Base-by-base conservation (phyloP, 2,888 invertebrate genomes). In the Amphiduros pacificus region DNA sequence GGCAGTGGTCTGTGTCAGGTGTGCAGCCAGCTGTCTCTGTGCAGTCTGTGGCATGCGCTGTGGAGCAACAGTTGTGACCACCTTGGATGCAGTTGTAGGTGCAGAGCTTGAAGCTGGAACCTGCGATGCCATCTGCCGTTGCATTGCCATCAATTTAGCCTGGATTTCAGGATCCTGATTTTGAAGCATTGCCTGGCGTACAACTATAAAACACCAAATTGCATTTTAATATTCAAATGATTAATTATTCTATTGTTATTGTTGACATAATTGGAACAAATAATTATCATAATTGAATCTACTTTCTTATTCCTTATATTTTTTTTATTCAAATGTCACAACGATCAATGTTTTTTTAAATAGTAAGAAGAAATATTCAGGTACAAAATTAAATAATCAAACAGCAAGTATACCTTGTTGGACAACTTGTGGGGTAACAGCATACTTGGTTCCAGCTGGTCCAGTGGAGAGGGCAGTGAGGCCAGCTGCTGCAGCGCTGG, bases 81-180 rank as follows among this genome's bases (percentile, higher is more conserved):
- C 2, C 20, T 20, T 9, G 50, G 36, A 22, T 20, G 44, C n/a
- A 22, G 28, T 27, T 29, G 52, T 44, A 24, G 62, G n/a, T 32
- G 53, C 53, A 61, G 55, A 52, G 51, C 54, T 20, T 60, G 58
- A 31, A 5, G 4, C 32, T 5, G 5, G 31, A 9, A 14, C 55
- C 6, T 14, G 49, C 20, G 29, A 60, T 48, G 51, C 48, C 59
- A 79, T 75, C 68, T 79, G 92, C 55, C 91, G 87, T 82, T 94
- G 94, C 73, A 94, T 86, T 73, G 92, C 92, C 48, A 94, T 85
- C 54, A 95, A 84, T 79, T 94, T 95, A 76, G 94, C 93, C 80
- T 94, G 93, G 68, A 94, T 92, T 83, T 94, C 94, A 0, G 94
- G 94, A 80, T 92, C 91, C 27, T 94, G 86, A 81, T 93, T 93